Evolutionary conservation across 2,113 vertebrate genomes (phyloP).

Genomic region (Tapirus terrestris): DNA sequence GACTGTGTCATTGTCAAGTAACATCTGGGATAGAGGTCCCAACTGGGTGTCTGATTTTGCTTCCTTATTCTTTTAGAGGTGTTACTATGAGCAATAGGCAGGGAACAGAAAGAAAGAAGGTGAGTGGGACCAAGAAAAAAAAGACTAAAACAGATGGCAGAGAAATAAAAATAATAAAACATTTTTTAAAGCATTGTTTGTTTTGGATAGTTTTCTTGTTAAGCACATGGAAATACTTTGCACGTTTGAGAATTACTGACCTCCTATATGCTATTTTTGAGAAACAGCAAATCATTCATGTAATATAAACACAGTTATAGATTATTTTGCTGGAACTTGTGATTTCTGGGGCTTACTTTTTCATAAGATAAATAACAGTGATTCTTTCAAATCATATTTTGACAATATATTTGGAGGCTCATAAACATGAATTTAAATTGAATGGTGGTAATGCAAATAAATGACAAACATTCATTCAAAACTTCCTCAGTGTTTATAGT

Average conservation of each 20-base stretch:
- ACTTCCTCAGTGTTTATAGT: neutral
- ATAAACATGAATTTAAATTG: constrained; percentile 37
- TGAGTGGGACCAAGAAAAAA: constrained; percentile 64
- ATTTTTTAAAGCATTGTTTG: constrained; percentile 83
- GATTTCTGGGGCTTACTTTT: constrained; percentile 70
- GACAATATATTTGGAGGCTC: constrained; percentile 54
- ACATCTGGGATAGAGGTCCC: constrained; percentile 15
- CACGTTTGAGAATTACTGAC: constrained; percentile 85
- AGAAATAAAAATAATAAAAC: constrained; percentile 84
- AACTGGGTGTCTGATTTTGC: constrained; percentile 52
- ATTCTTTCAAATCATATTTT: constrained; percentile 72
- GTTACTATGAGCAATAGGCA: constrained; percentile 81
- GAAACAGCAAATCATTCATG: constrained; percentile 85
- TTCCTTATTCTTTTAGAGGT: constrained; percentile 75
- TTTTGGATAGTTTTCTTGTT: constrained; percentile 85
- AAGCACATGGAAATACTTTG: constrained; percentile 89
- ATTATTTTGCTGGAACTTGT: constrained; percentile 83
- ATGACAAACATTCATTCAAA: constrained; percentile 2
- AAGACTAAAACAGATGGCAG: constrained; percentile 79
- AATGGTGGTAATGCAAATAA: constrained; percentile 32
- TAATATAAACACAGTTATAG: constrained; percentile 84
- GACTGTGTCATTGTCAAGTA: neutral
- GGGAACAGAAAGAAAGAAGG: constrained; percentile 81
- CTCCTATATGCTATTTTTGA: constrained; percentile 84
- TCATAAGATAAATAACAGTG: constrained; percentile 64